Conservation (phyloP, 2,113 vertebrate genomes). For the Hemichromis elongatus region DNA sequence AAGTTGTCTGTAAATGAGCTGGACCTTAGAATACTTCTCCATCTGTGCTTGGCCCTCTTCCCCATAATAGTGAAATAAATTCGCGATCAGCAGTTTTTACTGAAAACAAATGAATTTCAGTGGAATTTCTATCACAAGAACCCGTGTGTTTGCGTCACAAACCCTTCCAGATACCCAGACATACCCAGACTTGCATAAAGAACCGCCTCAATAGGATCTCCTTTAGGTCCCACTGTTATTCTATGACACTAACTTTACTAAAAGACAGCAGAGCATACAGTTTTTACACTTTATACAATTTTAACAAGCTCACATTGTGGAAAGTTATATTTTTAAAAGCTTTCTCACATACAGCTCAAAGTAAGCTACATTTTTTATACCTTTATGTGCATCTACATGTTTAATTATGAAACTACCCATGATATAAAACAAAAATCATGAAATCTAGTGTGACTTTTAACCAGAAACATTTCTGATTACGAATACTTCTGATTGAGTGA, state of each 20-base stretch:
- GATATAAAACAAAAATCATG: background rate
- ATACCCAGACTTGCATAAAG: background rate
- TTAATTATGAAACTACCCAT: background rate
- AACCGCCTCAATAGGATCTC: background rate
- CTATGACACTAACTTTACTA: background rate
- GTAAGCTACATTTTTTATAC: background rate
- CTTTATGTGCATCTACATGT: background rate
- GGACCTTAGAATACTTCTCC: conserved; percentile 12
- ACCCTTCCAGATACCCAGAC: background rate
- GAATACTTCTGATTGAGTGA: background rate
- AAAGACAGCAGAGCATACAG: background rate
- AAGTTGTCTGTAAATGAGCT: background rate
- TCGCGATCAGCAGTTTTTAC: conserved; percentile 19
- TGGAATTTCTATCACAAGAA: background rate
- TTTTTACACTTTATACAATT: background rate
- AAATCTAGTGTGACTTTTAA: too few species aligned
- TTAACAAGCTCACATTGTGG: background rate
- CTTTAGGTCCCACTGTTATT: background rate
- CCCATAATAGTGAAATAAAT: conserved; percentile 6
- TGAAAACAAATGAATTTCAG: background rate
- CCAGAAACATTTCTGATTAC: background rate
- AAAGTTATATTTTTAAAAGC: background rate
- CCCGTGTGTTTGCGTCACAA: background rate
- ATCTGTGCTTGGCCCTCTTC: conserved; percentile 3
- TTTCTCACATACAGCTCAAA: background rate